phyloP scores from a whole-genome alignment of 2,888 invertebrate genomes.

The Dicycla oo region DNA sequence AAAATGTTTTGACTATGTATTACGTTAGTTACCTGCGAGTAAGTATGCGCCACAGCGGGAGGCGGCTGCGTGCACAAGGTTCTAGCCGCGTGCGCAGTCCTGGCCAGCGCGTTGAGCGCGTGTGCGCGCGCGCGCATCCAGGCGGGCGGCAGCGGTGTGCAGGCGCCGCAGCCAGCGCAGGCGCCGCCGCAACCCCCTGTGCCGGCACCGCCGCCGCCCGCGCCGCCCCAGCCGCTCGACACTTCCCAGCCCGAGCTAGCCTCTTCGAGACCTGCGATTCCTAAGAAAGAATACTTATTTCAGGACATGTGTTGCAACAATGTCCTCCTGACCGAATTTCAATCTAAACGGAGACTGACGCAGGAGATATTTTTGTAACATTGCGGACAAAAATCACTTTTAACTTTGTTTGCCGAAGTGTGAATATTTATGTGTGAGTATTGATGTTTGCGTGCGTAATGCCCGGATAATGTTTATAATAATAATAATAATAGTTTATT shows the following conservation, averaged over 20 bases:
- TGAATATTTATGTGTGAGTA: too few relatives aligned
- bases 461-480: too few relatives aligned
- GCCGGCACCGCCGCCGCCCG: constrained; percentile 73
- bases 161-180: constrained; percentile 88
- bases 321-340: not conserved
- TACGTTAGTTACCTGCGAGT: constrained; percentile 88
- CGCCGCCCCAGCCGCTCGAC: constrained; percentile 74
- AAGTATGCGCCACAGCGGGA: constrained; percentile 95
- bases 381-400: not conserved
- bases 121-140: constrained; percentile 92
- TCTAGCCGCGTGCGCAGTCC: constrained; percentile 91
- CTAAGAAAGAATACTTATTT: constrained; percentile 54
- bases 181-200: constrained; percentile 92
- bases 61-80: constrained; percentile 97
- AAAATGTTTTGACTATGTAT: too few relatives aligned
- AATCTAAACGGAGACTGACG: not conserved
- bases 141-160: constrained; percentile 97
- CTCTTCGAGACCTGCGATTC: constrained; percentile 77
- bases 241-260: constrained; percentile 77
- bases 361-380: not conserved
- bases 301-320: not conserved
- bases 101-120: constrained; percentile 87
- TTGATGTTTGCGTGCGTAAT: too few relatives aligned
- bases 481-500: too few relatives aligned
- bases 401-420: too few relatives aligned